Base-by-base conservation (phyloP, 2,113 vertebrate genomes). In the Perca fluviatilis region DNA sequence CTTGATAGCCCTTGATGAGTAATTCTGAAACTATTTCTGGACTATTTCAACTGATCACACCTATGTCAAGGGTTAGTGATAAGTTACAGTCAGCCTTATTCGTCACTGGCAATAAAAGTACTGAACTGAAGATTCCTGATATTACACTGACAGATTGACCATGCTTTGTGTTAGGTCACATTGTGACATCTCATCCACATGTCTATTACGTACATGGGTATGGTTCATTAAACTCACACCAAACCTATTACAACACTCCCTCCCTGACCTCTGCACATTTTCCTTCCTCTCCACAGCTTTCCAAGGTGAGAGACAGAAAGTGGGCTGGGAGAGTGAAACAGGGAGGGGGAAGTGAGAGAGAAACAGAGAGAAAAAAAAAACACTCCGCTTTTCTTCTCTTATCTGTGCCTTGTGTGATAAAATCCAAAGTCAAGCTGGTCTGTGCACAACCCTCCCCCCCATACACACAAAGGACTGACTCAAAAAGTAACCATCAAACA, bases 331-430 rank as follows among this genome's bases (percentile, higher is more conserved):
- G 40, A 67, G 18, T 56, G 58, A 74, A 63, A 43, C 10, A 65
- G 72, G 79, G 80, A 83, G 79, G 75, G 76, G 36, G 68, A 79
- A 15, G 16, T 11, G 65, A 71, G 50, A 36, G n/a, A 43, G n/a
- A 14, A 23, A 51, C 43, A 77, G 58, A 30, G 11, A 33, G 25
- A 4, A 30, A 30, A 71, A 43, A 47, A 76, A 58, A 62, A 33
- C 56, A 71, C 40, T 15, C 72, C 3, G 71, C 71, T 79, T 77
- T 69, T 81, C 79, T 87, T 66, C 79, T 82, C 85, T 94, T 92
- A 93, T 92, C 88, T 81, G 74, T 11, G 23, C 53, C 19, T 36
- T n/a, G 46, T 79, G 85, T 79, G 85, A 88, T 89, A 86, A 88
- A 88, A 80, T 72, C 62, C 79, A 84, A 82, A 88, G 85, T 83